Evolutionary conservation across 2,797 vertebrate species (phyloP).

Genomic region (Eospalax fontanierii): DNA sequence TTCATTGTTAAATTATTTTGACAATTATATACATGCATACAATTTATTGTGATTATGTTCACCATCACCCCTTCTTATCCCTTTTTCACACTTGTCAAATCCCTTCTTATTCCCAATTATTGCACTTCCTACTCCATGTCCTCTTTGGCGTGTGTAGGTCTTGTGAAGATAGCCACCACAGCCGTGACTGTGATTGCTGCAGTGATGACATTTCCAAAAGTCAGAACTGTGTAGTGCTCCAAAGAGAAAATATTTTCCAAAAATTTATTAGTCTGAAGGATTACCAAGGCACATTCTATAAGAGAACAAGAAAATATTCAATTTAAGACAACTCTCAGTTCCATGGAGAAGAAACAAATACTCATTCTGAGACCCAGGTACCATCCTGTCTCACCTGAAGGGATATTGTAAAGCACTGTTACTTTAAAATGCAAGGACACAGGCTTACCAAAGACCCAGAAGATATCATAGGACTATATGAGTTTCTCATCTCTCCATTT

Average conservation of each 20-base stretch:
- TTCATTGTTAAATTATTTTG: neutral
- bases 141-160: too few relatives aligned
- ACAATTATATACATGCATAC: neutral
- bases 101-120: too few relatives aligned
- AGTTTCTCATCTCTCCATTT: neutral
- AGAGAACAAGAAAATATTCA: neutral
- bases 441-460: neutral
- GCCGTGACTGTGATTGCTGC: too few relatives aligned
- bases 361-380: neutral
- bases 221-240: too few relatives aligned
- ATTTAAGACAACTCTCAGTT: neutral
- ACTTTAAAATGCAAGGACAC: neutral
- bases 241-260: neutral
- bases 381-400: neutral
- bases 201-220: too few relatives aligned
- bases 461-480: neutral
- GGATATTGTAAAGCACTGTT: neutral
- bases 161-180: too few relatives aligned
- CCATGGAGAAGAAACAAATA: neutral
- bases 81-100: too few relatives aligned
- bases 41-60: too few relatives aligned
- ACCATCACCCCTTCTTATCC: too few relatives aligned
- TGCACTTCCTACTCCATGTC: too few relatives aligned
- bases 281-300: too few relatives aligned
- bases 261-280: neutral